Conservation (phyloP, 1,140 invertebrate genomes). For the Neelides sp. region DNA sequence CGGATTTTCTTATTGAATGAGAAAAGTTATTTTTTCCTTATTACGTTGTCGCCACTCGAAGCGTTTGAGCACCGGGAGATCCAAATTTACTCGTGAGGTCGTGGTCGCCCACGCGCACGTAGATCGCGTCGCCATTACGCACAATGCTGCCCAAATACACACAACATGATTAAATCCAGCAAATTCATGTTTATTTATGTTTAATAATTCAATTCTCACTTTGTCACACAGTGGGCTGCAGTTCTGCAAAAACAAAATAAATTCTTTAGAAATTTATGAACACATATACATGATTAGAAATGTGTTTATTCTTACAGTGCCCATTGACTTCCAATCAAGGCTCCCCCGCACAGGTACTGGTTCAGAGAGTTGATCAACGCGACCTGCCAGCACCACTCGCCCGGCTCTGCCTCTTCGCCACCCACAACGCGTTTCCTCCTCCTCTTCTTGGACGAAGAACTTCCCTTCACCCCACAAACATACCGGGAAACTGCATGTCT, state of each 20-base stretch:
- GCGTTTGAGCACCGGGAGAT: conserved; percentile 72
- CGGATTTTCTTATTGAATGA: too few species aligned
- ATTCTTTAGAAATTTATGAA: not conserved
- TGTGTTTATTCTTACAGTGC: not conserved
- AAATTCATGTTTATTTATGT: not conserved
- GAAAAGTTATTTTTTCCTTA: too few species aligned
- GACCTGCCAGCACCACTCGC: conserved; percentile 92
- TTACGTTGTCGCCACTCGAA: conserved; percentile 74
- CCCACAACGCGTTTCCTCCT: conserved; percentile 56
- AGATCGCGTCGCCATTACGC: conserved; percentile 75
- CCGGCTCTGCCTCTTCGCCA: conserved; percentile 74
- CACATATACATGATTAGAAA: conserved; percentile 8
- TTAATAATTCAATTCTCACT: conserved; percentile 64
- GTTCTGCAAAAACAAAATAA: conserved; percentile 38
- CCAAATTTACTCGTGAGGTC: conserved; percentile 75
- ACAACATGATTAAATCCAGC: not conserved
- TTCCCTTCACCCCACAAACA: conserved; percentile 77
- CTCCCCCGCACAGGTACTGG: conserved; percentile 90
- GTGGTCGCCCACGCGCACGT: conserved; percentile 82
- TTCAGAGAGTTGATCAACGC: conserved; percentile 84
- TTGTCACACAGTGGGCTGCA: conserved; percentile 89
- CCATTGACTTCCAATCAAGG: conserved; percentile 86
- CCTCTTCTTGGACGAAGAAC: not conserved
- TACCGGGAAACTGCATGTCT: conserved; percentile 66
- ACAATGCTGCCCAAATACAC: conserved; percentile 55